phyloP scores from a whole-genome alignment of 1,140 invertebrate genomes.

The Psix sp. region DNA sequence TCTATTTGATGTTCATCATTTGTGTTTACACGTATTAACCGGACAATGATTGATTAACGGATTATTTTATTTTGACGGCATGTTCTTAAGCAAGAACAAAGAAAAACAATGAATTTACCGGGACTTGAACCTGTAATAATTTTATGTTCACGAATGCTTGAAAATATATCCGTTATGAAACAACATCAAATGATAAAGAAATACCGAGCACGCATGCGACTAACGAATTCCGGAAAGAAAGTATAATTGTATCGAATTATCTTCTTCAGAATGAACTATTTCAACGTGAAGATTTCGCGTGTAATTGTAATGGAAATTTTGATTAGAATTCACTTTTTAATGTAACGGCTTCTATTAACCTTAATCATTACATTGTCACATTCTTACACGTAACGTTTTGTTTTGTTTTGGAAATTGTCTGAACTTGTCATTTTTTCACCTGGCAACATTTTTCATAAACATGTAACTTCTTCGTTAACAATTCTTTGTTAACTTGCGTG shows the following conservation, averaged over 20 bases:
- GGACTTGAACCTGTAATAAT: constrained; percentile 44
- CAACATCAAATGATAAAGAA: constrained; percentile 49
- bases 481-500: too few species aligned
- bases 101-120: constrained; percentile 14
- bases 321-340: constrained; percentile 12
- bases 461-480: too few species aligned
- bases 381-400: too few species aligned
- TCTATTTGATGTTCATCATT: constrained; percentile 13
- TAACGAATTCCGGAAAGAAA: constrained; percentile 73
- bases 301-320: too few species aligned
- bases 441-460: too few species aligned
- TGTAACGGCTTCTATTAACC: too few species aligned
- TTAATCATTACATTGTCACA: too few species aligned
- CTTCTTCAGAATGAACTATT: constrained; percentile 24
- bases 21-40: constrained; percentile 14
- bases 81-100: constrained; percentile 1
- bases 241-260: constrained; percentile 68
- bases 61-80: neutral
- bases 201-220: constrained; percentile 39
- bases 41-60: neutral
- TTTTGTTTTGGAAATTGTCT: too few species aligned
- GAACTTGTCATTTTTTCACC: too few species aligned
- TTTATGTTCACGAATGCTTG: constrained; percentile 60
- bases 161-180: constrained; percentile 59
- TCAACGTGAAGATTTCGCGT: too few species aligned